Evolutionary conservation across 1,140 invertebrate species (phyloP), one percentile per base, ranked within the genome.

Genomic region (Drosophila teissieri): DNA sequence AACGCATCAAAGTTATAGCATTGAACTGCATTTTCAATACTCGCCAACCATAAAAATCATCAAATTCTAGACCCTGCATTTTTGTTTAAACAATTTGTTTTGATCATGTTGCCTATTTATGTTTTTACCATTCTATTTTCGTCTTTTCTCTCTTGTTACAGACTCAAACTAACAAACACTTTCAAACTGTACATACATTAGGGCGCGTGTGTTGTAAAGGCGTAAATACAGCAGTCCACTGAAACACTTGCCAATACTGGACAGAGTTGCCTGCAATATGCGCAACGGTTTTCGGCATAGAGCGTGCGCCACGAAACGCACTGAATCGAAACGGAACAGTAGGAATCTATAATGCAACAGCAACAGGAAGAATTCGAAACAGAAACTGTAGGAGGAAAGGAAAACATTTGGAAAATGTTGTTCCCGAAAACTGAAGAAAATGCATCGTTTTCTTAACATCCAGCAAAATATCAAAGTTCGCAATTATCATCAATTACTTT

Each of bases 401-500:
- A 44, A 44, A 55, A 57, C 53, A 44, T 58, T 40, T 74, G 44
- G 37, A 54, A 42, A 57, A 65, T 83, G 75, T 83, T 86, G 84
- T 86, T 88, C 75, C 69, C 67, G 55, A 51, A 86, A 56, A 88
- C 56, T 86, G 83, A 83, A 60, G 84, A 90, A 90, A 90, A 90
- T 91, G 89, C 73, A 91, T 91, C 89, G 89, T 82, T 91, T 89
- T 91, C 89, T 91, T 91, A 91, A 91, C 78, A 89, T 91, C 53
- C 89, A 91, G 67, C 88, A 91, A 85, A 91, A 91, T 90, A 91
- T 89, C 63, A 91, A 91, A 91, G 75, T 91, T 81, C 89, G 89
- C 80, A 91, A 91, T 78, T 91, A 91, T 91, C 89, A 91, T 91
- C 89, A 91, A 78, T 89, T 91, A 85, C 90, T 91, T 85, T 91